Conservation (phyloP, 2,888 invertebrate genomes). For the Allophyes oxyacanthae region DNA sequence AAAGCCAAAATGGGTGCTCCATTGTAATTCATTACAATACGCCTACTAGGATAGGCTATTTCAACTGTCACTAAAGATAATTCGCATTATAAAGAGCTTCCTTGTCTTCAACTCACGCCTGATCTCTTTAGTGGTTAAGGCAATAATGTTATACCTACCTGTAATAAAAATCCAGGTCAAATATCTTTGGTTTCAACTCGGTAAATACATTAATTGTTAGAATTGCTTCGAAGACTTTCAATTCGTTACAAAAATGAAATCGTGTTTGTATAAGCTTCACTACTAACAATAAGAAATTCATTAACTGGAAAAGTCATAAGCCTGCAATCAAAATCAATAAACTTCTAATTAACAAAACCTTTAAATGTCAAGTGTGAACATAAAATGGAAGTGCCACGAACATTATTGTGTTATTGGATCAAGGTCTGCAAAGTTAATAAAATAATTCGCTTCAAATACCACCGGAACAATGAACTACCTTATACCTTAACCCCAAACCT, state of each 20-base stretch:
- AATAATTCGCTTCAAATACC: conserved; percentile 64
- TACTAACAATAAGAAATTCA: too few species aligned
- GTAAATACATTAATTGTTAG: too few species aligned
- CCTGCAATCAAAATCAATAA: conserved; percentile 25
- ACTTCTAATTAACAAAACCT: conserved; percentile 48
- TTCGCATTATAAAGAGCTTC: conserved; percentile 34
- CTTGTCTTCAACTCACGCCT: conserved; percentile 10
- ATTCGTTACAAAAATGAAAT: too few species aligned
- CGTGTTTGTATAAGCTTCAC: too few species aligned
- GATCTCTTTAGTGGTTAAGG: conserved; percentile 1
- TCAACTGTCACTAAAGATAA: conserved; percentile 38
- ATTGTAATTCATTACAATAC: conserved; percentile 47
- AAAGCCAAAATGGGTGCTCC: conserved; percentile 44
- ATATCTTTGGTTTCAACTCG: not conserved
- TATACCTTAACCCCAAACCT: conserved; percentile 44
- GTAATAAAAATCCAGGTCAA: conserved; percentile 1
- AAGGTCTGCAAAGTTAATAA: conserved; percentile 59
- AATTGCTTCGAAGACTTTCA: too few species aligned
- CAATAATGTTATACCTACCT: not conserved
- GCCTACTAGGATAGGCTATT: conserved; percentile 42
- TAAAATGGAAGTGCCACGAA: conserved; percentile 33
- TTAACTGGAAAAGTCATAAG: not conserved
- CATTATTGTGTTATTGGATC: conserved; percentile 59
- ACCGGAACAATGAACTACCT: conserved; percentile 62
- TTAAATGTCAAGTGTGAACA: conserved; percentile 47